Percentiles rank a stretch among this genome's conserved stretches.
Evolutionary conservation across 2,113 vertebrate species (phyloP).

Genomic region (Osmerus mordax): DNA sequence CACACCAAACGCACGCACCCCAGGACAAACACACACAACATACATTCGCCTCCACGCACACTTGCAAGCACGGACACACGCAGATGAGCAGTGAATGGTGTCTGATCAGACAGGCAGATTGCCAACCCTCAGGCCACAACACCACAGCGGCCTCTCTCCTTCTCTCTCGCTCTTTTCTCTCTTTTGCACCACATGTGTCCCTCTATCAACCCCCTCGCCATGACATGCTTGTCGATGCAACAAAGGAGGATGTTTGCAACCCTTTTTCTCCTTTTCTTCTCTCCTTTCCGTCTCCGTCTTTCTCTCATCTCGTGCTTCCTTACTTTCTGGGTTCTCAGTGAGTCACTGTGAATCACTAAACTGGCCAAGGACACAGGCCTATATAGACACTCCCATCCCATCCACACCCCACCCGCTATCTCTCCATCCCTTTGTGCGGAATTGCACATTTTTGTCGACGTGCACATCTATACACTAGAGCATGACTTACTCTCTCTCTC

Average conservation of each 20-base stretch:
- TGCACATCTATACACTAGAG: no score
- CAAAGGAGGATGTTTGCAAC: no score
- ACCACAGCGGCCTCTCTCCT: slow-evolving; percentile 32
- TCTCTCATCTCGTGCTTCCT: slow-evolving; percentile 1
- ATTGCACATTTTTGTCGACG: no score
- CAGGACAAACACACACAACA: neutral
- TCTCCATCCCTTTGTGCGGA: neutral
- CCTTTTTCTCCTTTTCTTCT: neutral
- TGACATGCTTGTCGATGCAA: slow-evolving; percentile 4
- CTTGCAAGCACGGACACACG: neutral
- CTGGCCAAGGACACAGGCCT: neutral
- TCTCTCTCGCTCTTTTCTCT: neutral
- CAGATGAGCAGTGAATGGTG: slow-evolving; percentile 6
- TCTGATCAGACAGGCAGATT: slow-evolving; percentile 17
- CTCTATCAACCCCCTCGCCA: neutral
- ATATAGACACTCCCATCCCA: slow-evolving; percentile 3
- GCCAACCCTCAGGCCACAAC: slow-evolving; percentile 37
- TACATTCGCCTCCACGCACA: neutral
- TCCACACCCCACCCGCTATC: neutral
- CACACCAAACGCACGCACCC: neutral
- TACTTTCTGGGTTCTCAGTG: neutral
- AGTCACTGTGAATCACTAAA: slow-evolving; percentile 2
- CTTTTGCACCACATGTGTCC: neutral
- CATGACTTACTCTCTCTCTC: neutral
- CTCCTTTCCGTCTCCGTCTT: slow-evolving; percentile 17